Percentiles rank a stretch among this genome's conserved stretches.
Evolutionary conservation across 2,888 invertebrate species (phyloP).

Genomic region (Argynnis bischoffii): DNA sequence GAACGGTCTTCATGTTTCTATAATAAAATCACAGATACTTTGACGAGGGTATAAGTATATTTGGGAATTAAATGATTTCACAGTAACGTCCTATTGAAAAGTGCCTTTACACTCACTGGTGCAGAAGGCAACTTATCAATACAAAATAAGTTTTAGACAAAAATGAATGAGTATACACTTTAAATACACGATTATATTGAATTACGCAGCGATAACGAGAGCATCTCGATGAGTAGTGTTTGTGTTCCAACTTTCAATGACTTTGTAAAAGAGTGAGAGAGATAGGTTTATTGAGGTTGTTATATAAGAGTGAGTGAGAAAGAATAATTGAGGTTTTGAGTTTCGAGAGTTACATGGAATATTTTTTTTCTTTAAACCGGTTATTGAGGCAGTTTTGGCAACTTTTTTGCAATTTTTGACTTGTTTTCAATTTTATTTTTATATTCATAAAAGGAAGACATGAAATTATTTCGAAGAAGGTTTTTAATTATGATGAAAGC

Average conservation of each 20-base stretch:
- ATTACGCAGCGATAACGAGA: constrained; percentile 75
- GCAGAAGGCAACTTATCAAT: constrained; percentile 89
- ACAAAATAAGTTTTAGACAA: constrained; percentile 60
- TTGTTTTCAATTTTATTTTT: neutral
- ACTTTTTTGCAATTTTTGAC: constrained; percentile 24
- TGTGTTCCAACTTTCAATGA: constrained; percentile 10
- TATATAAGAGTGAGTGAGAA: constrained; percentile 56
- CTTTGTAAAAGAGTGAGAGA: constrained; percentile 7
- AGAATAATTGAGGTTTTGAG: constrained; percentile 72
- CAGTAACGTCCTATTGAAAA: constrained; percentile 42
- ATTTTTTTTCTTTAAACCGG: constrained; percentile 38
- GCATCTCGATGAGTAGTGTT: constrained; percentile 57
- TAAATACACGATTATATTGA: constrained; percentile 65
- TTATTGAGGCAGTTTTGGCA: constrained; percentile 3
- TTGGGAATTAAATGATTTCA: constrained; percentile 43
- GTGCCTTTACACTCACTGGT: constrained; percentile 95
- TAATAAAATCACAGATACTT: constrained; percentile 77
- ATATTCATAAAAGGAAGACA: constrained; percentile 8
- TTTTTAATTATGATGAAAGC: constrained; percentile 47
- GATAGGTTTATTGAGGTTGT: neutral
- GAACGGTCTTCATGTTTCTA: constrained; percentile 82
- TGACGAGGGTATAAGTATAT: constrained; percentile 57
- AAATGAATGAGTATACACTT: constrained; percentile 56
- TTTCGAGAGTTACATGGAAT: constrained; percentile 65
- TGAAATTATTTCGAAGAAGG: constrained; percentile 10